Conservation (phyloP, 2,113 vertebrate genomes). For the Hemicordylus capensis region DNA sequence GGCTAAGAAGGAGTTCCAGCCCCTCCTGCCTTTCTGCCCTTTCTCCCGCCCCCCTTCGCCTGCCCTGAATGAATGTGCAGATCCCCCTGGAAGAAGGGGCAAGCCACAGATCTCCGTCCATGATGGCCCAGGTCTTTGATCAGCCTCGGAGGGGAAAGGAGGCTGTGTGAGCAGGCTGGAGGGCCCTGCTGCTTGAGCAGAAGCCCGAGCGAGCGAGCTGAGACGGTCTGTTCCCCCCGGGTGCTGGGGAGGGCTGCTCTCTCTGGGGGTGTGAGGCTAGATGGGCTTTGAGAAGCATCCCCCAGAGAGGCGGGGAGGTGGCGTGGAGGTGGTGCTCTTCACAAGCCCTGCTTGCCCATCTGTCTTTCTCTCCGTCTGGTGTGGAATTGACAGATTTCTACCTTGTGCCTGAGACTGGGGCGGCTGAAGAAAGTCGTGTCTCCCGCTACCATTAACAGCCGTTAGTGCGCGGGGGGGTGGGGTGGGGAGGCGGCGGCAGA, state of each 20-base stretch:
- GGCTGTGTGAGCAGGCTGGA: too few relatives aligned
- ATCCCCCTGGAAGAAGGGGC: too few relatives aligned
- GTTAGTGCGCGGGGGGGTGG: too few relatives aligned
- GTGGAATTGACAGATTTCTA: background rate
- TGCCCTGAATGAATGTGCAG: too few relatives aligned
- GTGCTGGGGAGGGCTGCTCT: background rate
- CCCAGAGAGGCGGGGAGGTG: background rate
- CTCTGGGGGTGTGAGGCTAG: background rate
- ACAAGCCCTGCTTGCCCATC: background rate
- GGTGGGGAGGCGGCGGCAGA: too few relatives aligned
- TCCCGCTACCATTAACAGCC: too few relatives aligned
- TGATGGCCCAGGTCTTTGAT: too few relatives aligned
- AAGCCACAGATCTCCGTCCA: too few relatives aligned
- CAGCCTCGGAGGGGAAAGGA: background rate
- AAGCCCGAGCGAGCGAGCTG: accelerated
- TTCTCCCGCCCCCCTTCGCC: too few relatives aligned
- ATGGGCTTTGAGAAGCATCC: background rate
- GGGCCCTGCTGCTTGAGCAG: accelerated
- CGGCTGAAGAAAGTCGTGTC: background rate
- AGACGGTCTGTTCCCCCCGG: accelerated
- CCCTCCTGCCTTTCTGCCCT: too few relatives aligned
- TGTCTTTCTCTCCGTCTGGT: background rate
- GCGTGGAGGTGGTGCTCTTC: background rate
- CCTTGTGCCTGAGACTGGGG: too few relatives aligned
- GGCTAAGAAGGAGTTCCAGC: too few relatives aligned